phyloP scores from a whole-genome alignment of 2,797 vertebrate species.

The Cryptoprocta ferox region DNA sequence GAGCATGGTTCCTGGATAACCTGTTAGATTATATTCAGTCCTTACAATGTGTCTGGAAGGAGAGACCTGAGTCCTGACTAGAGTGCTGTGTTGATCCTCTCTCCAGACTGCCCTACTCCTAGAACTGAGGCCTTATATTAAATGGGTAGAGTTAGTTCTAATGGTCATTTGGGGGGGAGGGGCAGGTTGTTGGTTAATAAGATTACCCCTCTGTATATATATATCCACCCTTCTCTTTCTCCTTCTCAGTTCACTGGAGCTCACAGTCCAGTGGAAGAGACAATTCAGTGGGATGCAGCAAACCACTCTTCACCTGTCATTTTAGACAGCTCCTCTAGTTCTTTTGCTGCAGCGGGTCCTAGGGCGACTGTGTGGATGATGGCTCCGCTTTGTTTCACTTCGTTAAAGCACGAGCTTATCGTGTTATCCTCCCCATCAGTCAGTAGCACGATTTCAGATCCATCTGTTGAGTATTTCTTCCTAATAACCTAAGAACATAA shows the following conservation, averaged over 20 bases:
- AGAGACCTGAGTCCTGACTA: not conserved
- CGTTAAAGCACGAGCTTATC: conserved; percentile 58
- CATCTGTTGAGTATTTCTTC: conserved; percentile 71
- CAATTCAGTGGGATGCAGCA: too few relatives aligned
- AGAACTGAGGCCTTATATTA: not conserved
- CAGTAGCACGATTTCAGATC: conserved; percentile 87
- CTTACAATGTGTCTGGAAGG: not conserved
- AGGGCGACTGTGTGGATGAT: conserved; percentile 87
- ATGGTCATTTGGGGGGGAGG: not conserved
- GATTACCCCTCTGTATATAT: fast-evolving
- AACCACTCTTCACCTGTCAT: conserved; percentile 80
- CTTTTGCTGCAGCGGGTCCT: conserved; percentile 72
- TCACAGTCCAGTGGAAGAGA: not conserved
- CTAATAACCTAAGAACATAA: conserved; percentile 79
- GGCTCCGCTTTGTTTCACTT: conserved; percentile 81
- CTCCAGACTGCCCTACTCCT: not conserved
- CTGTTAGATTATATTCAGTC: not conserved
- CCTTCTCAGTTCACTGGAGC: not conserved
- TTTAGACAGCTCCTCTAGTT: conserved; percentile 79
- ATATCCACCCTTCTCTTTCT: not conserved
- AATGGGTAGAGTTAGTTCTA: not conserved
- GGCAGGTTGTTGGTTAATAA: not conserved
- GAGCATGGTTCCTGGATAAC: not conserved
- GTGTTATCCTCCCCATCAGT: conserved; percentile 85
- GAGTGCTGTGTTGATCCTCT: not conserved